These are phyloP conservation scores for Numenius arquata DNA, from an alignment of 2,113 vertebrate genomes.

Conservation along the genomic window DNA sequence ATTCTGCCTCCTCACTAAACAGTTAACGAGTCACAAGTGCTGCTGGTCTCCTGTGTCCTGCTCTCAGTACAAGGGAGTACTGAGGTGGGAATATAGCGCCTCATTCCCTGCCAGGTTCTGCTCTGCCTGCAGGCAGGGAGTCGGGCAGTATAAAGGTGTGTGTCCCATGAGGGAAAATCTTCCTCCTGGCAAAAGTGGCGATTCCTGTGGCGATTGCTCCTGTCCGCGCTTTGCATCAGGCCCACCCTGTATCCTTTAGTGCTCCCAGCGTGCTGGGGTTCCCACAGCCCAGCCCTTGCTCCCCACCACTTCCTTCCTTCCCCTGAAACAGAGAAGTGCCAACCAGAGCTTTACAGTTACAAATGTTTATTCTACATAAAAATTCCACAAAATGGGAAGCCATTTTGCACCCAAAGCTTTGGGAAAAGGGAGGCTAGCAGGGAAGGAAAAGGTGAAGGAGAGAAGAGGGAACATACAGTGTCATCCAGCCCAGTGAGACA, in stretches of 20 bases:
- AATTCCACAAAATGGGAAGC: slow-evolving; percentile 80
- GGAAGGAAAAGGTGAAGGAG: background rate
- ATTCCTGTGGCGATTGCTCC: background rate
- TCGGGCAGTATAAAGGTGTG: background rate
- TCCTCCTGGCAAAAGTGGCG: background rate
- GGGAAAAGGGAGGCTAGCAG: slow-evolving; percentile 47
- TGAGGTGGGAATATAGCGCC: background rate
- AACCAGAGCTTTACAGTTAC: slow-evolving; percentile 57
- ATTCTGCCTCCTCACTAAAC: background rate
- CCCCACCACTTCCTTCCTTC: background rate
- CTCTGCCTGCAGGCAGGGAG: background rate
- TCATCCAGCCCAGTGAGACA: slow-evolving; percentile 70
- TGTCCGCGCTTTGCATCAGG: accelerated
- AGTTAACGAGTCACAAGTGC: background rate
- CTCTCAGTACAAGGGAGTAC: background rate
- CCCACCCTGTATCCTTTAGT: no score
- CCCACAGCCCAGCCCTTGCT: background rate
- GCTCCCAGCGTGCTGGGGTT: background rate
- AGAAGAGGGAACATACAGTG: slow-evolving; percentile 65
- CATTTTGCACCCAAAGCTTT: slow-evolving; percentile 76
- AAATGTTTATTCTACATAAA: slow-evolving; percentile 86
- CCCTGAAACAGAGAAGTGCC: background rate
- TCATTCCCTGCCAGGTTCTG: background rate
- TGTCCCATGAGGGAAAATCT: background rate
- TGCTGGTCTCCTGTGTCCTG: background rate